These are phyloP conservation scores for Unio pictorum DNA, from an alignment of 2,888 invertebrate species.

Conservation along the genomic window DNA sequence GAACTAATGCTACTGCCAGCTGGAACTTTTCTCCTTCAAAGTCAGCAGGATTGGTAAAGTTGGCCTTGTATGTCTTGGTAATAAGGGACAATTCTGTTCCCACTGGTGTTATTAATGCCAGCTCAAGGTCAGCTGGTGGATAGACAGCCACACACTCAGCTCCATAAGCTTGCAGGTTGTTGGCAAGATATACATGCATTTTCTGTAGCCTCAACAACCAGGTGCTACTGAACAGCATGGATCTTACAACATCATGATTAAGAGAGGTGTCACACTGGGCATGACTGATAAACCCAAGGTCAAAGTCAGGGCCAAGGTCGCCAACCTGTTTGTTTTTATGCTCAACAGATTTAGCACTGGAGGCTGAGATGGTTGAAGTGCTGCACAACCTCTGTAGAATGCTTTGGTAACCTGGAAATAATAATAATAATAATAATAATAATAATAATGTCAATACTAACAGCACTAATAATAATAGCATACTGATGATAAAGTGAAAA, in stretches of 20 bases:
- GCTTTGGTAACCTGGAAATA: slow-evolving; percentile 64
- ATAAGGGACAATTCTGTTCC: slow-evolving; percentile 41
- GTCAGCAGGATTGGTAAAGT: slow-evolving; percentile 42
- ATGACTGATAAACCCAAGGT: slow-evolving; percentile 64
- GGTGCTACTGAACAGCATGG: slow-evolving; percentile 48
- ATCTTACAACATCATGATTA: slow-evolving; percentile 62
- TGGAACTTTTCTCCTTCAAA: slow-evolving; percentile 32
- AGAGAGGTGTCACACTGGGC: slow-evolving; percentile 55
- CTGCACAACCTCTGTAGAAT: slow-evolving; percentile 64
- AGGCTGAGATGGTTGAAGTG: slow-evolving; percentile 52
- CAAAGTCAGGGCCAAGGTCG: slow-evolving; percentile 58
- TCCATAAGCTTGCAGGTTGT: slow-evolving; percentile 56
- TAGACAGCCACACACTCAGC: slow-evolving; percentile 60
- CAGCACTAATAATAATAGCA: too few relatives aligned
- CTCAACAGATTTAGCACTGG: slow-evolving; percentile 36
- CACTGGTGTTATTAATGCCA: slow-evolving; percentile 26
- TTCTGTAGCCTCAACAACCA: slow-evolving; percentile 55
- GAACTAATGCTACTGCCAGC: slow-evolving; percentile 23
- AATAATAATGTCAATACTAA: too few relatives aligned
- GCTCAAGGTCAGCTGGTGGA: slow-evolving; percentile 56
- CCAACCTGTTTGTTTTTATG: slow-evolving; percentile 27
- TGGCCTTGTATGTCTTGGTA: slow-evolving; percentile 44
- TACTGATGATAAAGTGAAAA: too few relatives aligned
- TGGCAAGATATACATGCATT: slow-evolving; percentile 60
- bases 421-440: neutral